These are phyloP conservation scores for Protaetia brevitarsis DNA, from an alignment of 1,140 invertebrate genomes.

Conservation along the genomic window DNA sequence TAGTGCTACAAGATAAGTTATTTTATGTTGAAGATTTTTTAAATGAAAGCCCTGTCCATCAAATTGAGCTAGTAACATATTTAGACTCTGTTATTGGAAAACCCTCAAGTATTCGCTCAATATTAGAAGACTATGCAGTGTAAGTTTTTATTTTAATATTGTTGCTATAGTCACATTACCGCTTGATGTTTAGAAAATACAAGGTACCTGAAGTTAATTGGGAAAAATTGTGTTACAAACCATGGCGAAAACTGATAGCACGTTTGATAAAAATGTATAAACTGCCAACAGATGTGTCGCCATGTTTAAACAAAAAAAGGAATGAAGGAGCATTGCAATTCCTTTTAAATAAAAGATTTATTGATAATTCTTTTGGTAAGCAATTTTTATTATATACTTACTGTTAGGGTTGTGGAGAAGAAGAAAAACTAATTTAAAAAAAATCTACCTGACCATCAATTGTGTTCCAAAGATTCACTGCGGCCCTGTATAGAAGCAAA, in stretches of 20 bases:
- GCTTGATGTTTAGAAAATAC: conserved; percentile 45
- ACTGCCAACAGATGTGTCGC: conserved; percentile 58
- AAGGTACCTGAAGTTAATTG: conserved; percentile 60
- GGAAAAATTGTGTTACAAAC: conserved; percentile 56
- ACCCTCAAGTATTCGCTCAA: conserved; percentile 40
- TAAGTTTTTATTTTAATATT: conserved; percentile 36
- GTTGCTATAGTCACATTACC: conserved; percentile 41
- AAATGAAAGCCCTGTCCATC: conserved; percentile 55
- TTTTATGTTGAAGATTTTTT: conserved; percentile 67
- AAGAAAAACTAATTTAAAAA: neutral
- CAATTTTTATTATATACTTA: conserved; percentile 28
- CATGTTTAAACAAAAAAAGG: conserved; percentile 61
- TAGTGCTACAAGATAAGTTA: conserved; percentile 71
- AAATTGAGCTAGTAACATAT: conserved; percentile 57
- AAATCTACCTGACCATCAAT: neutral
- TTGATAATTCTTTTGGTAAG: conserved; percentile 57
- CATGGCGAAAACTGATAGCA: conserved; percentile 60
- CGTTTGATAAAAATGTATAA: conserved; percentile 61
- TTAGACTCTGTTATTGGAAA: conserved; percentile 59
- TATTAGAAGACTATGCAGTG: conserved; percentile 49
- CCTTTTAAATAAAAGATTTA: conserved; percentile 62
- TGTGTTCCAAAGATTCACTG: too few relatives aligned
- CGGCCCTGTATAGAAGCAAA: too few relatives aligned
- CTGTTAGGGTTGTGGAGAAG: neutral
- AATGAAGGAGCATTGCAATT: conserved; percentile 64